A percentile compares a stretch with the other conserved stretches of the same genome.
Evolutionary conservation across 2,797 vertebrate genomes (phyloP).

Genomic region (Squalus acanthias): DNA sequence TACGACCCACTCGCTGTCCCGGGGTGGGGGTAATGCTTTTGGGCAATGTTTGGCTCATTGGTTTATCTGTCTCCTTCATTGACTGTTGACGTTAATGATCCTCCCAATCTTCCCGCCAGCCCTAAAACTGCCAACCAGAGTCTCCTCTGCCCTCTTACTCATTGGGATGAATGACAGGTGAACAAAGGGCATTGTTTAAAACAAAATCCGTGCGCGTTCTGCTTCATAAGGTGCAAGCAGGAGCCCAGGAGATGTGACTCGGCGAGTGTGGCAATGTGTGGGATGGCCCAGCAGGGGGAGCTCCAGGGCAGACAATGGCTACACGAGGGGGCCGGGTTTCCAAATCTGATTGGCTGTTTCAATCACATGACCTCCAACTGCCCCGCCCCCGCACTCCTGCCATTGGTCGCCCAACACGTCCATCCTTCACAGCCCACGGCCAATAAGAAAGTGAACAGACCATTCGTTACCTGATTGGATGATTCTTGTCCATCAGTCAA

Average conservation of each 20-base stretch:
- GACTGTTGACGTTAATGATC: not conserved
- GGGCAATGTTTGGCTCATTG: not conserved
- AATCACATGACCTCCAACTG: no score
- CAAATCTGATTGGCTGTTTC: no score
- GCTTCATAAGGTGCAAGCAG: no score
- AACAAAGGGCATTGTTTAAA: not conserved
- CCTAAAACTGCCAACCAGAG: not conserved
- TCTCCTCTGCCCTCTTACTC: not conserved
- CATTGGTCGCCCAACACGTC: no score
- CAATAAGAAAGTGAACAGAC: no score
- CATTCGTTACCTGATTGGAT: no score
- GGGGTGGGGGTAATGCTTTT: no score
- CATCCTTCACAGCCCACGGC: no score
- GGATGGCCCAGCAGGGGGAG: not conserved
- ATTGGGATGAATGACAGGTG: not conserved
- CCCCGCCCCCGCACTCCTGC: no score
- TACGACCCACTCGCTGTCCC: not conserved
- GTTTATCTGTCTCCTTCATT: not conserved
- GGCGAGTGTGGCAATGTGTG: not conserved
- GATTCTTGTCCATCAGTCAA: no score
- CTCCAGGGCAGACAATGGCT: not conserved
- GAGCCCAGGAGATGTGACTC: no score
- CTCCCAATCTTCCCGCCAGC: not conserved
- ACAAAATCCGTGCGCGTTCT: not conserved
- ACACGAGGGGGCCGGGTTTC: not conserved